Base-by-base conservation (phyloP, 2,113 vertebrate genomes). In the Malurus elegans region DNA sequence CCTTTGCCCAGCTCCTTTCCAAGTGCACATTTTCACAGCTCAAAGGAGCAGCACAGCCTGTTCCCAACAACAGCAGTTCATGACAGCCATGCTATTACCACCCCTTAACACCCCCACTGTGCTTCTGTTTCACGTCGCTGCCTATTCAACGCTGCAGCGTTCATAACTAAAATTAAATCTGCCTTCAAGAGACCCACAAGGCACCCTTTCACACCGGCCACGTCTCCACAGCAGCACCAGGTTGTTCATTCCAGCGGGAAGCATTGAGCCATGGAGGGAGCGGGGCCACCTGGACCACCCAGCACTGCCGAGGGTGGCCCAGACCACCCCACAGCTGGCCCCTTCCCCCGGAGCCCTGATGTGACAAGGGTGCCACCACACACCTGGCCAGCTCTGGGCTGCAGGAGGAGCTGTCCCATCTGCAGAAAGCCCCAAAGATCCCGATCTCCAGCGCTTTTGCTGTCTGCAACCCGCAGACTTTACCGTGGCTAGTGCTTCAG, bases 61-160 rank as follows among this genome's bases (percentile, higher is more conserved):
- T 97, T 97, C 95, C 90, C 90, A 93, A 1, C 16, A 94, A 47
- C 75, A 17, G 32, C 34, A 74, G 95, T 92, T 95, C 93, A 92
- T 95, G 95, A 96, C 94, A 97, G 95, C 96, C 96, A 95, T 94
- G 90, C 93, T 96, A 97, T 97, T 96, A 95, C 72, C 94, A 92
- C 86, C 90, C 90, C 86, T 86, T 84, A 95, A 96, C 95, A 96
- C 95, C 93, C 96, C 95, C 95, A 96, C 95, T 53, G 92, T 65
- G 92, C 94, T 96, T 95, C 93, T 97, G 93, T 93, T 96, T 57
- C 96, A 67, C 40, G 31, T 70, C 48, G 14, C 65, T 90, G 88
- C 72, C 92, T 97, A 64, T 95, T 94, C 92, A 94, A 74, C 36
- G 1, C 90, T 34, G 82, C 92, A 60, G 81, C 0, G 29, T 32